Evolutionary conservation across 2,113 vertebrate species (phyloP).

Genomic region (Perca fluviatilis): DNA sequence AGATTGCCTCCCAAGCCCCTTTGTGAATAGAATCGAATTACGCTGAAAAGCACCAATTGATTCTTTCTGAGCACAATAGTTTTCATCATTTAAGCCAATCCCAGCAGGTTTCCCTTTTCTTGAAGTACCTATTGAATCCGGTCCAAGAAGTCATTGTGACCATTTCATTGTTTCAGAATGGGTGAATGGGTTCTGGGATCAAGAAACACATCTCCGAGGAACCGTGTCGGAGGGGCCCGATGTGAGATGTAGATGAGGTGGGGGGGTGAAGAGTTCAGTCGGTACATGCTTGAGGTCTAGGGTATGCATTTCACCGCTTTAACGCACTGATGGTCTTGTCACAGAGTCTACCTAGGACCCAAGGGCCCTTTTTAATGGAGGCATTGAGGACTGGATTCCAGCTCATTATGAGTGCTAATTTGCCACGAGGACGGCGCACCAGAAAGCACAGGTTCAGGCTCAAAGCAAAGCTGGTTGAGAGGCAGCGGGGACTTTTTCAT

Average conservation of each 20-base stretch:
- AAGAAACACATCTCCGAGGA: slow-evolving; percentile 54
- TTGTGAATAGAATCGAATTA: slow-evolving; percentile 84
- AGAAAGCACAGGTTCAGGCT: slow-evolving; percentile 42
- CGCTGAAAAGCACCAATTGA: slow-evolving; percentile 81
- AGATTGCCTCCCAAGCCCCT: slow-evolving; percentile 80
- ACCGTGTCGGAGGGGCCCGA: slow-evolving; percentile 43
- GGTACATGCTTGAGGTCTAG: slow-evolving; percentile 43
- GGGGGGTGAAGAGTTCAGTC: slow-evolving; percentile 64
- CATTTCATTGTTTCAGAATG: slow-evolving; percentile 75
- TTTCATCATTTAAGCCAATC: slow-evolving; percentile 80
- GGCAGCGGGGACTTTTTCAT: slow-evolving; percentile 26
- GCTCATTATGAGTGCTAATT: slow-evolving; percentile 72
- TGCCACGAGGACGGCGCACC: slow-evolving; percentile 46
- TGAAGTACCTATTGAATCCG: slow-evolving; percentile 73
- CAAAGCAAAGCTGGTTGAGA: slow-evolving; percentile 48
- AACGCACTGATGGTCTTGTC: slow-evolving; percentile 46
- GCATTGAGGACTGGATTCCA: slow-evolving; percentile 53
- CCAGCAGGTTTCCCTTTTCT: slow-evolving; percentile 70
- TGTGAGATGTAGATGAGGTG: slow-evolving; percentile 46
- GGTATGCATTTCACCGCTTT: slow-evolving; percentile 50
- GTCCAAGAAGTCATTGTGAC: slow-evolving; percentile 67
- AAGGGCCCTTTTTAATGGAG: slow-evolving; percentile 72
- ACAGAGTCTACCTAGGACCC: slow-evolving; percentile 46
- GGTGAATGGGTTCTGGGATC: slow-evolving; percentile 65
- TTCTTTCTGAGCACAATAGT: slow-evolving; percentile 82